phyloP scores from a whole-genome alignment of 1,140 invertebrate genomes.

The Oreohelix idahoensis region DNA sequence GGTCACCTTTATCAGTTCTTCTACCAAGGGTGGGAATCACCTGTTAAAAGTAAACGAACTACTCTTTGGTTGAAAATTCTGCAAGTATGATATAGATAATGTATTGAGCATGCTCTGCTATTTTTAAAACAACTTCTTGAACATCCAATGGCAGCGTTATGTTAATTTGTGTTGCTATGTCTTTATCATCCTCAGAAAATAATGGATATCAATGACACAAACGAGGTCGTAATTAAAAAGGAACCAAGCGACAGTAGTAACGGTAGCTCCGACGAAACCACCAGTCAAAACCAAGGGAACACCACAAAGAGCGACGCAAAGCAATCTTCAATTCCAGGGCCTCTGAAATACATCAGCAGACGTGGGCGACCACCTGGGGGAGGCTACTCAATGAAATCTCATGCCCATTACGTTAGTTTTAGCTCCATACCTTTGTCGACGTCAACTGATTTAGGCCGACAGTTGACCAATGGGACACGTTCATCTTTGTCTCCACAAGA shows the following conservation, averaged over 20 bases:
- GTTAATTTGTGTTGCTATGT: not conserved
- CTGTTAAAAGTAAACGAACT: too few species aligned
- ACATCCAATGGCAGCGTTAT: too few species aligned
- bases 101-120: too few species aligned
- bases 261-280: not conserved
- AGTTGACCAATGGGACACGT: not conserved
- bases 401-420: slow-evolving; percentile 22
- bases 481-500: slow-evolving; percentile 11
- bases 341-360: slow-evolving; percentile 31
- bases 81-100: too few species aligned
- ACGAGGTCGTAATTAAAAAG: slow-evolving; percentile 1
- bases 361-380: slow-evolving; percentile 36
- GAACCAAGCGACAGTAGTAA: slow-evolving; percentile 5
- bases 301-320: not conserved
- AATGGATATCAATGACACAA: not conserved
- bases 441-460: not conserved
- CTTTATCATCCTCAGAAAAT: not conserved
- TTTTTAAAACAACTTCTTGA: too few species aligned
- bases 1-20: too few species aligned
- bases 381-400: slow-evolving; percentile 39
- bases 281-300: not conserved
- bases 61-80: too few species aligned
- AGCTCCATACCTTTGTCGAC: not conserved
- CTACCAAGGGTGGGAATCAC: too few species aligned
- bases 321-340: not conserved